Base-by-base conservation (phyloP, 2,888 invertebrate genomes). In the Mimachlamys varia region DNA sequence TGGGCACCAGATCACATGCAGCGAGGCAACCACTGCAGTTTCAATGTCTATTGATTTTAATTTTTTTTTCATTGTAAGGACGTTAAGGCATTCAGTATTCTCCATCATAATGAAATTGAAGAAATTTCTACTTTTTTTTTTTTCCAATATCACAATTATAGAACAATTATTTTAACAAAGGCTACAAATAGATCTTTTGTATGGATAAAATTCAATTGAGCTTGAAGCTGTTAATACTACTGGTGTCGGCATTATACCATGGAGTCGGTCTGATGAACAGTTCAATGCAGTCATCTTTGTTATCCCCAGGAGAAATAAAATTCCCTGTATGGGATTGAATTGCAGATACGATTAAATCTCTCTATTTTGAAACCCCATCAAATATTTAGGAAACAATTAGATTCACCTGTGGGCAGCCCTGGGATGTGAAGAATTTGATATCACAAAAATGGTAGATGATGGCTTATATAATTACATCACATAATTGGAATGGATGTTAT, bases 1-100 rank as follows among this genome's bases (percentile, higher is more conserved):
- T 33, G 27, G 76, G 22, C 33, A 76, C 27, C 76, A 76, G 33
- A 62, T 76, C 33, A 27, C 12, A 58, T 0, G 13, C 33, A 27
- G 10, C 27, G 12, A 27, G 76, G 4, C 76, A 76, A 2, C 0
- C 19, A 33, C 33, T 76, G 76, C 33, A 33, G 76, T 76, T 76
- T 76, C 5, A 76, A 76, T 33, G 76, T 76, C 33, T 76, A 76
- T 76, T 76, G 76, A 76, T 76, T 76, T 76, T 76, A 19, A 76
- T 76, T 33, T 76, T 58, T 4, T 27, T 62, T 62, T 62, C 33
- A 27, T 7, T n/a, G n/a, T 17, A 17, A 76, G 62, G 62, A 76
- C 27, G 62, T 76, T 76, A 27, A 76, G 27, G 62, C 3, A 76
- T 27, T 76, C 76, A 76, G 27, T 10, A 76, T 33, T 12, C 33